Base-by-base conservation (phyloP, 2,888 invertebrate genomes). In the Cyrtodaria siliqua region DNA sequence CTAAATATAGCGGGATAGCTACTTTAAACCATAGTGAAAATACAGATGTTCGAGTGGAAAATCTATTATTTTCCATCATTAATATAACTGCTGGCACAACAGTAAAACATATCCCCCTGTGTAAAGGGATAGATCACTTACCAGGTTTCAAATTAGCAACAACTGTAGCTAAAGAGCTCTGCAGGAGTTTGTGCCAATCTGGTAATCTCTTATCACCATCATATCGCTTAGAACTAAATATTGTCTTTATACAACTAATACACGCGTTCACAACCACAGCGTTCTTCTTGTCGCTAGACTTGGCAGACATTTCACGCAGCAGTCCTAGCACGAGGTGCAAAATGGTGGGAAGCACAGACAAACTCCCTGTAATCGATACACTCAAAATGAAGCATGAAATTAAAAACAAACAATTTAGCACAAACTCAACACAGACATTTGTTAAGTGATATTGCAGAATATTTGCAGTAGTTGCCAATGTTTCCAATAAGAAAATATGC, bases 261-360 rank as follows among this genome's bases (percentile, higher is more conserved):
- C 96, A 96, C 66, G 97, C 95, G 8, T 96, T 95, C 0, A 96
- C 94, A 23, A 96, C 95, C 27, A 95, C 95, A n/a, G 95, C 95
- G 24, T 86, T 86, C 53, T 83, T 82, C 61, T 87, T 88, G 52
- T 88, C 86, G 16, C 94, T 93, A 20, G 95, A 95, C 27, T 95
- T 95, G 3, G 90, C 80, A 3, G 96, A 95, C 70, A 97, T 95
- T 94, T 98, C 97, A 85, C 96, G 95, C 42, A 99, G 95, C 33
- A 99, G 96, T 67, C 97, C 97, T 6, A 97, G 97, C 0, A 96
- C 96, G 70, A 99, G 94, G 93, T 96, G 97, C n/a, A 99, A 94
- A 70, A 99, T 95, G 0, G 98, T 97, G 2, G 99, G 99, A 69
- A 99, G 94, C 79, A 99, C 96, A 12, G 97, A 95, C 16, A 97